phyloP scores from a whole-genome alignment of 2,888 invertebrate genomes.

The Molorchus minor region DNA sequence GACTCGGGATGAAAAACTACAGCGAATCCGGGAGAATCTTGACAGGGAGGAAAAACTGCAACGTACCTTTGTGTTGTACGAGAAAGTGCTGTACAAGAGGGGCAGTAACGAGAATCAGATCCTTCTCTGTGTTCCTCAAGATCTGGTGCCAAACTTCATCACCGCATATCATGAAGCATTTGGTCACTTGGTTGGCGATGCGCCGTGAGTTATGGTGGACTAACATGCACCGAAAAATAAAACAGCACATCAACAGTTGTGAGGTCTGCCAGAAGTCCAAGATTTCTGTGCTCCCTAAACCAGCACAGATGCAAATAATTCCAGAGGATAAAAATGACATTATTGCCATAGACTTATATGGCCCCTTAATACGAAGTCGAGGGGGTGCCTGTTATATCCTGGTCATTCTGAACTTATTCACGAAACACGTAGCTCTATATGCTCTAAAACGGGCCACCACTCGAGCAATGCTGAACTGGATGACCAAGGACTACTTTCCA shows the following conservation, averaged over 20 bases:
- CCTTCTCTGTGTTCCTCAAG: background rate
- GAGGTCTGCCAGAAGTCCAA: slow-evolving; percentile 16
- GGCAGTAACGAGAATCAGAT: background rate
- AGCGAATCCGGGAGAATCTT: no score
- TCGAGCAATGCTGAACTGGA: background rate
- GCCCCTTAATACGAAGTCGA: background rate
- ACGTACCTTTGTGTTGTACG: no score
- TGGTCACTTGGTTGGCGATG: background rate
- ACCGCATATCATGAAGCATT: background rate
- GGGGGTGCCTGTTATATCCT: background rate
- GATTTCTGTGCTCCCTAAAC: slow-evolving; percentile 1
- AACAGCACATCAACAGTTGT: background rate
- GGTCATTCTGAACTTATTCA: no score
- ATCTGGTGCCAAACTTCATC: background rate
- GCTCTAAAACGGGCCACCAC: background rate
- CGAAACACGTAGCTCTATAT: no score
- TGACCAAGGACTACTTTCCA: slow-evolving; percentile 6
- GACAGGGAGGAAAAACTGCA: no score
- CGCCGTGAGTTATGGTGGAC: slow-evolving; percentile 3
- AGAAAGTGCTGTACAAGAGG: background rate
- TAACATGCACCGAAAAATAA: background rate
- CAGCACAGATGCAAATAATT: slow-evolving; percentile 9
- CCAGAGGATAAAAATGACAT: slow-evolving; percentile 8
- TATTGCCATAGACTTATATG: slow-evolving; percentile 12
- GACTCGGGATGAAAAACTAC: no score